phyloP scores from a whole-genome alignment of 2,113 vertebrate species.

The Callopanchax toddi region DNA sequence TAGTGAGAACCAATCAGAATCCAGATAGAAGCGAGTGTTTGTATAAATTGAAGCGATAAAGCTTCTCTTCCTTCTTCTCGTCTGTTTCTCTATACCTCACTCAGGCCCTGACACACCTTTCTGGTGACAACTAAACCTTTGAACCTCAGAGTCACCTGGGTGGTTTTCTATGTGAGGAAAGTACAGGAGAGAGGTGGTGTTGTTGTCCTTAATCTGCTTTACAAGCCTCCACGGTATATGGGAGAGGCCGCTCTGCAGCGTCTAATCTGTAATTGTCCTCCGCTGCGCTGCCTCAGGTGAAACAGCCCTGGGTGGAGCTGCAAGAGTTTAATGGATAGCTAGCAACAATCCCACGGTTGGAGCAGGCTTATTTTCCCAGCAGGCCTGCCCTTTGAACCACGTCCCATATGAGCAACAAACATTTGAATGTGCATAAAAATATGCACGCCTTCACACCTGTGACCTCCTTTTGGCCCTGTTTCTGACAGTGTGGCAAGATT shows the following conservation, averaged over 20 bases:
- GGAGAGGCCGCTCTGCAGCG: conserved; percentile 61
- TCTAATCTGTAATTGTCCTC: conserved; percentile 76
- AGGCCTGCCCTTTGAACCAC: conserved; percentile 65
- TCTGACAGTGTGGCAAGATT: conserved; percentile 64
- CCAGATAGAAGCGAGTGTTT: conserved; percentile 20
- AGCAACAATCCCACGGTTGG: conserved; percentile 67
- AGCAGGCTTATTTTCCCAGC: conserved; percentile 61
- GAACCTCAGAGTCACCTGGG: conserved; percentile 64
- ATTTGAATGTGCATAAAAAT: conserved; percentile 40
- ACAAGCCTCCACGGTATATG: conserved; percentile 58
- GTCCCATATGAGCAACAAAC: conserved; percentile 29
- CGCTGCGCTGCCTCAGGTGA: conserved; percentile 66
- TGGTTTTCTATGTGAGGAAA: conserved; percentile 65
- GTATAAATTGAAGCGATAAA: neutral
- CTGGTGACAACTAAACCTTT: conserved; percentile 65
- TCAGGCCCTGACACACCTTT: conserved; percentile 34
- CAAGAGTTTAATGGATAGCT: conserved; percentile 60
- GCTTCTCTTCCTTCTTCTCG: conserved; percentile 6
- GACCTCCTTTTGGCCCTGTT: conserved; percentile 61
- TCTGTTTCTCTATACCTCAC: conserved; percentile 13
- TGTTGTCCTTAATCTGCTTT: conserved; percentile 75
- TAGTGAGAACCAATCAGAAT: conserved; percentile 30
- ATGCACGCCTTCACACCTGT: conserved; percentile 64
- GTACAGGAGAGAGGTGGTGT: conserved; percentile 61
- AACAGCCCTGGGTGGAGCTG: conserved; percentile 63